Base-by-base conservation (phyloP, 2,797 vertebrate species). In the Megalops cyprinoides region DNA sequence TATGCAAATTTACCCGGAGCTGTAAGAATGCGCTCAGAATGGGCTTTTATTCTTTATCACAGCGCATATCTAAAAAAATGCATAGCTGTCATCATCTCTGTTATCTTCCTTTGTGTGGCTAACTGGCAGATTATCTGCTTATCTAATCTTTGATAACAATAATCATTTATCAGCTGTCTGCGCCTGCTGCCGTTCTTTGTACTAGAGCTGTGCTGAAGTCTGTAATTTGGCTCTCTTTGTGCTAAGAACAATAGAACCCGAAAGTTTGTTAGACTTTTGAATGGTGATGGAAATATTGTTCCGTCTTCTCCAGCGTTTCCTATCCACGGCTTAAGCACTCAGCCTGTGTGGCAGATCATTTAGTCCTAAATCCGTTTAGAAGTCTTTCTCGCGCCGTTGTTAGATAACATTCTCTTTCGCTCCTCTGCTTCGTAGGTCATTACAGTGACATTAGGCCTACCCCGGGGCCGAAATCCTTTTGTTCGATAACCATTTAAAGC, bases 101-200 rank as follows among this genome's bases (percentile, higher is more conserved):
- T 44, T 74, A 76, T 76, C 46, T 56, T 65, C 44, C 31, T 58
- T 76, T 81, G 73, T 81, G 44, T 76, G 58, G 74, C 74, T 51
- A 53, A 67, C 79, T 65, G 74, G 48, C 79, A 51, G 60, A 74
- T 81, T 62, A 81, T 81, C 76, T 44, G 34, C n/a, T 74, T 74
- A 74, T 74, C 73, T 51, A 51, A 48, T 51, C 44, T 51, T 51
- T n/a, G 44, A 74, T 51, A 15, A 74, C n/a, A 51, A 71, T 71
- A 71, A 71, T n/a, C n/a, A 48, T 39, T 51, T 48, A 74, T 49
- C 73, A 74, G 10, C 73, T 10, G 46, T 74, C 44, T 55, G 10
- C 34, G 74, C 23, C 74, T 14, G 37, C 51, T 18, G 56, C 75
- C 12, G 23, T 46, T 78, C 76, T 78, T n/a, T 42, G 37, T 28